Base-by-base conservation (phyloP, 2,113 vertebrate species). In the Tretioscincus oriximinensis region DNA sequence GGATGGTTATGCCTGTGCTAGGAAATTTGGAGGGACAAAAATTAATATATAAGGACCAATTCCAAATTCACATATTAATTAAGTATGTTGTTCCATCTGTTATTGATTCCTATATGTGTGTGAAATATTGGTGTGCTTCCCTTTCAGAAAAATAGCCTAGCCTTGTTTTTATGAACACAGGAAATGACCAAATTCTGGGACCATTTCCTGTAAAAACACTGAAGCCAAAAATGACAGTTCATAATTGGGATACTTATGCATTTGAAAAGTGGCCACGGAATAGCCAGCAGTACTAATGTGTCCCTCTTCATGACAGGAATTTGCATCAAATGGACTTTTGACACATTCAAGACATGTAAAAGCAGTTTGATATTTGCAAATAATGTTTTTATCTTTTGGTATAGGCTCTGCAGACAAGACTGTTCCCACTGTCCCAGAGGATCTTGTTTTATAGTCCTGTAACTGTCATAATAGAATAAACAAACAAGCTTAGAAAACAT, bases 401-500 rank as follows among this genome's bases (percentile, higher is more conserved):
- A 47, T 3, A 45, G 10, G 26, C 1, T 58, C 54, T 76, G 47
- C 5, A 61, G 68, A 9, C 4, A 0, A n/a, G 26, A 49, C 47
- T 2, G 18, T 49, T 51, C 18, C 22, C 7, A 16, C 45, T 77
- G 63, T 45, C 31, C 61, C 78, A 79, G 29, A 80, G 66, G 20
- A 45, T 61, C 35, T 49, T 16, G 11, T 24, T 49, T 31, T 63
- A 73, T 1, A 14, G 45, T 76, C 20, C 0, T 0, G 0, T 12
- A 16, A 73, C 12, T 75, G 72, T 22, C 7, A 14, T 14, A 68
- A 10, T 18, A 61, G 65, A 65, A 41, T 81, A 20, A 4, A 0
- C 0, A 3, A 65, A 77, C 63, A 61, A 45, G 84, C 41, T 76
- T 70, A 0, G 35, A 49, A 78, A 64, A 54, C 24, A 0, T 11